Evolutionary conservation across 2,113 vertebrate genomes (phyloP).

Genomic region (Neodon shergylaensis): DNA sequence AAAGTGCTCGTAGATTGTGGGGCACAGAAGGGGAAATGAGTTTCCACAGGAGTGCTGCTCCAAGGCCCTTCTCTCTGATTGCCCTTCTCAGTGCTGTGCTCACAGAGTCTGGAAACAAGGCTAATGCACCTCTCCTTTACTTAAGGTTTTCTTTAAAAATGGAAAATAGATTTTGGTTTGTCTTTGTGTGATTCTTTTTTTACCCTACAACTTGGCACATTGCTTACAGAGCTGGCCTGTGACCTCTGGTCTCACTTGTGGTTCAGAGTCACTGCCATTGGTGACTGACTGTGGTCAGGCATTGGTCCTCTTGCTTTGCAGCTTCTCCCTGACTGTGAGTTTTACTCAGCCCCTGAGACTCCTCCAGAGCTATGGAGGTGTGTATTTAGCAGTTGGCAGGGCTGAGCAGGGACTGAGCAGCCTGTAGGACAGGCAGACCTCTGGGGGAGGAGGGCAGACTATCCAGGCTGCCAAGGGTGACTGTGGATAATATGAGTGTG

Average conservation of each 20-base stretch:
- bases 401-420: not conserved
- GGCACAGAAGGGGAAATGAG: not conserved
- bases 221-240: not conserved
- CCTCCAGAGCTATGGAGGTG: no score
- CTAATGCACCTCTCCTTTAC: not conserved
- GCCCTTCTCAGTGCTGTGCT: not conserved
- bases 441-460: not conserved
- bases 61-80: not conserved
- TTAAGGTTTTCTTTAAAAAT: not conserved
- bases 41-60: not conserved
- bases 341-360: not conserved
- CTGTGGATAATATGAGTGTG: not conserved
- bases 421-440: not conserved
- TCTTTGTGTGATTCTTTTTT: not conserved
- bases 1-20: not conserved
- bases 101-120: not conserved
- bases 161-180: not conserved
- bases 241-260: no score
- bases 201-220: accelerated
- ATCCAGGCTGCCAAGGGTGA: accelerated
- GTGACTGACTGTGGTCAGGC: not conserved
- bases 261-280: accelerated
- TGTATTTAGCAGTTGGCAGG: not conserved
- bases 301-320: not conserved
- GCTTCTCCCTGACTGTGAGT: accelerated